Evolutionary conservation across 37 sponge, comb jelly and placozoan genomes (phyloP).

Genomic region (Spongilla lacustris): DNA sequence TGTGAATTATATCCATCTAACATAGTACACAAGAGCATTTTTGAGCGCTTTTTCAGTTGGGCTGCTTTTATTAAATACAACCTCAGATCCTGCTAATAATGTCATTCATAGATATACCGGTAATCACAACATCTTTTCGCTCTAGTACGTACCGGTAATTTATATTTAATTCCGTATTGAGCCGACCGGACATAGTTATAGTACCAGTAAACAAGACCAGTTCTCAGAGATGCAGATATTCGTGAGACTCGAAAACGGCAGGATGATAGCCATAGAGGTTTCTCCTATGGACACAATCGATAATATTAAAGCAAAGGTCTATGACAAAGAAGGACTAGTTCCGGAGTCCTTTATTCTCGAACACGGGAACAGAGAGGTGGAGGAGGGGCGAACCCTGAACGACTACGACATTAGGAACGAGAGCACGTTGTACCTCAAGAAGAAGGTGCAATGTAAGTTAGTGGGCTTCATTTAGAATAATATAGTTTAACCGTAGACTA

Average conservation of each 20-base stretch:
- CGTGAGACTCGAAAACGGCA: background rate
- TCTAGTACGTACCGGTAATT: too few species aligned
- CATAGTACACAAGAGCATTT: too few species aligned
- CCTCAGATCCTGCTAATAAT: too few species aligned
- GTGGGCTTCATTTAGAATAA: background rate
- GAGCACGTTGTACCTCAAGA: background rate
- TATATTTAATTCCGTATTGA: too few species aligned
- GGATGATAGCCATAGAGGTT: background rate
- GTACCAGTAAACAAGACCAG: too few species aligned
- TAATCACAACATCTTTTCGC: too few species aligned
- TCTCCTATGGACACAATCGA: background rate
- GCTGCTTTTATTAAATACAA: too few species aligned
- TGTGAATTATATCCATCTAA: too few species aligned
- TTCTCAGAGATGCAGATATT: background rate
- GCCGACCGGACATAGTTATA: too few species aligned
- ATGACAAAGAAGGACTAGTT: background rate
- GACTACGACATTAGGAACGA: background rate
- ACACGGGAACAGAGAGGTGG: background rate
- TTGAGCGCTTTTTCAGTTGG: too few species aligned
- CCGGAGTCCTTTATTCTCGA: background rate
- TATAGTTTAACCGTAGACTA: too few species aligned
- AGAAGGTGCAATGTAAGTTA: background rate
- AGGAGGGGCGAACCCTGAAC: background rate
- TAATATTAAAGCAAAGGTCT: background rate
- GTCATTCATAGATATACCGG: too few species aligned